Evolutionary conservation across 2,797 vertebrate species (phyloP).

Genomic region (Megalops cyprinoides): DNA sequence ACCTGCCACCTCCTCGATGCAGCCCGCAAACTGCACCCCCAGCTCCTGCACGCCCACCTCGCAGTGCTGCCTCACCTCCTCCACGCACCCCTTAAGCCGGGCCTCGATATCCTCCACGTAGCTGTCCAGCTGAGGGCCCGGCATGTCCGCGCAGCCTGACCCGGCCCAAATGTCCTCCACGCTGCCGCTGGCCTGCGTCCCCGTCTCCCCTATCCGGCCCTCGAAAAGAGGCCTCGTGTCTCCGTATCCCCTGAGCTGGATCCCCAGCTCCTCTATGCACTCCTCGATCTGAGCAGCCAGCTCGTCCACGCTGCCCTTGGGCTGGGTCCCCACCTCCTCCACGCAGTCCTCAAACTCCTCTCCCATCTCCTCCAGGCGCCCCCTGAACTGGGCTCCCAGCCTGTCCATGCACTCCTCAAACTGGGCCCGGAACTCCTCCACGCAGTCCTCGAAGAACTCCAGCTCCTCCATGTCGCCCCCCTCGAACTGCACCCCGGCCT

Average conservation of each 20-base stretch:
- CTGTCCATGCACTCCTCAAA: conserved; percentile 60
- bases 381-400: conserved; percentile 72
- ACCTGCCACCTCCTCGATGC: conserved; percentile 81
- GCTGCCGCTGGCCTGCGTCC: conserved; percentile 39
- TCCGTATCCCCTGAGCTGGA: conserved; percentile 21
- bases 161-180: background rate
- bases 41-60: conserved; percentile 56
- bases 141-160: conserved; percentile 24
- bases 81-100: conserved; percentile 11
- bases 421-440: conserved; percentile 46
- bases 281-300: conserved; percentile 66
- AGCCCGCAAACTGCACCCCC: conserved; percentile 80
- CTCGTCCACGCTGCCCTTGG: conserved; percentile 68
- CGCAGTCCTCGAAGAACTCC: conserved; percentile 31
- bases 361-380: conserved; percentile 82
- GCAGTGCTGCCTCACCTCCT: conserved; percentile 27
- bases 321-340: conserved; percentile 64
- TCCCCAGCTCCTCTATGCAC: conserved; percentile 65
- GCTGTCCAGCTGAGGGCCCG: background rate
- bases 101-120: conserved; percentile 2
- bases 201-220: conserved; percentile 61
- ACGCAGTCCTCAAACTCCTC: conserved; percentile 79
- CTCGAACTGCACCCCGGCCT: conserved; percentile 39
- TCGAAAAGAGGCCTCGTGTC: conserved; percentile 62
- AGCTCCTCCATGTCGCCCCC: conserved; percentile 59